A percentile compares a stretch with the other conserved stretches of the same genome.
Evolutionary conservation across 2,113 vertebrate genomes (phyloP).

Genomic region (Colinus virginianus): DNA sequence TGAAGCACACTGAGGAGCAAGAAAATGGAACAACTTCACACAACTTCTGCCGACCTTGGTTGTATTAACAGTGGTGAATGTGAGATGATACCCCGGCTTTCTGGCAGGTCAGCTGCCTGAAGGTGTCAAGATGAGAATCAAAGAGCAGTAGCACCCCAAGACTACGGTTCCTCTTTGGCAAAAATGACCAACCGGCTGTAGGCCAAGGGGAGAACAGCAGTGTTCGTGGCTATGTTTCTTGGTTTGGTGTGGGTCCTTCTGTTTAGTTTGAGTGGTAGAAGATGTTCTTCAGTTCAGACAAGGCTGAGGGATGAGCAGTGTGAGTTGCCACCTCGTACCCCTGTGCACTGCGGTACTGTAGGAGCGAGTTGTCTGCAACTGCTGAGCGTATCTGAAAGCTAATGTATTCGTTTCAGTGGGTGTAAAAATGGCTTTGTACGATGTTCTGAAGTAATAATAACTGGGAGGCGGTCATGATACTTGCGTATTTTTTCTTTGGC

Average conservation of each 20-base stretch:
- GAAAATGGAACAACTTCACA: background rate
- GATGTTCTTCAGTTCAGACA: background rate
- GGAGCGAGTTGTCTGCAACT: rapidly evolving
- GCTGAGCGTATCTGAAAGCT: background rate
- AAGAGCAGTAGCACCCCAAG: background rate
- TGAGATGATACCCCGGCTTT: background rate
- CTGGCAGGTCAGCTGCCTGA: background rate
- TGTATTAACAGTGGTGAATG: rapidly evolving
- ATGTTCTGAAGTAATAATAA: background rate
- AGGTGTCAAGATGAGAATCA: background rate
- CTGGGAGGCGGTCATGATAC: background rate
- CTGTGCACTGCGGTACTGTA: rapidly evolving
- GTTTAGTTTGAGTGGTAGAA: background rate
- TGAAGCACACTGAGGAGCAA: background rate
- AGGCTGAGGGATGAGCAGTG: background rate
- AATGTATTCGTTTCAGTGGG: background rate
- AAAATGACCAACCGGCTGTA: background rate
- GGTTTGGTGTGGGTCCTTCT: background rate
- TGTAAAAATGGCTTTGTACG: background rate
- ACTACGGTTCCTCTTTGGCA: background rate
- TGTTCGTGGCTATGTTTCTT: rapidly evolving
- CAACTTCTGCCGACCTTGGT: background rate
- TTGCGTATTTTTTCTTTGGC: background rate
- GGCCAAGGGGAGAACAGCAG: background rate
- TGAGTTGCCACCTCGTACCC: rapidly evolving